These are phyloP conservation scores for Typhlomys cinereus DNA, from an alignment of 2,113 vertebrate species.

Conservation along the genomic window DNA sequence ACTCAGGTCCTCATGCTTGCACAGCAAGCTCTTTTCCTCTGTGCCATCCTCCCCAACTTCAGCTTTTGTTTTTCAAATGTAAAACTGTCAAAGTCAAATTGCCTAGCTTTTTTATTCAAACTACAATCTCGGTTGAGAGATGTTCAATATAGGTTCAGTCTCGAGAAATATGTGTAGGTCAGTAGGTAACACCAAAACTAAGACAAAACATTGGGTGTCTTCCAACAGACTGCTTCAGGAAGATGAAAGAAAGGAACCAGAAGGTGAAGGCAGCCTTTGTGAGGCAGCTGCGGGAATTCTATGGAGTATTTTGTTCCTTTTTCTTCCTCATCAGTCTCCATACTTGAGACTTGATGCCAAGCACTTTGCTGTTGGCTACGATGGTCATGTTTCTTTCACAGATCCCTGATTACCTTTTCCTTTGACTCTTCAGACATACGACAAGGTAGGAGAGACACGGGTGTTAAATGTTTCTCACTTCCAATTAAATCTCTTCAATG, in stretches of 20 bases:
- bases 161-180: not conserved
- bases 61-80: not conserved
- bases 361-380: not conserved
- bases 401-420: not conserved
- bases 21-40: not conserved
- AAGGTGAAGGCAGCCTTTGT: not conserved
- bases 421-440: not conserved
- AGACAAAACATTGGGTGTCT: not conserved
- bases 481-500: not conserved
- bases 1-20: not conserved
- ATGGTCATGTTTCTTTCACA: not conserved
- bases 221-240: not conserved
- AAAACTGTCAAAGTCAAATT: not conserved
- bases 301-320: not conserved
- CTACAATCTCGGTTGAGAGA: not conserved
- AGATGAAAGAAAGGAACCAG: not conserved
- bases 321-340: not conserved
- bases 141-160: not conserved
- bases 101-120: conserved; percentile 16
- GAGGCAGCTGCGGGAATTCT: not conserved
- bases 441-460: not conserved
- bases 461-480: not conserved
- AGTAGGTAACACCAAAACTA: not conserved
- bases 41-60: not conserved
- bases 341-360: not conserved